A percentile compares a stretch with the other conserved stretches of the same genome.
Evolutionary conservation across 2,888 invertebrate genomes (phyloP).

Genomic region (Anthoptus insignis): DNA sequence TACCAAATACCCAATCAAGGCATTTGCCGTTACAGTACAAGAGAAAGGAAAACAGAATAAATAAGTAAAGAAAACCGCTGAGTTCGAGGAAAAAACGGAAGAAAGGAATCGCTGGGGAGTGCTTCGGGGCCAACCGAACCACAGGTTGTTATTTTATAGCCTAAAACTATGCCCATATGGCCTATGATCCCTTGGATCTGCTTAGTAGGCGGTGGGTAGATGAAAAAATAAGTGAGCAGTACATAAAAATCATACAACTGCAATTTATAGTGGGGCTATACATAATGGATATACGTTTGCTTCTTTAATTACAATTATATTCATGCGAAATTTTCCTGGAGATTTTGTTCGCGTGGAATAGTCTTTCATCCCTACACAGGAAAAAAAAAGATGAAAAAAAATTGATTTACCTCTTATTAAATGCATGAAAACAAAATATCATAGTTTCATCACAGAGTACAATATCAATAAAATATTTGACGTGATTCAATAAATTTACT

Average conservation of each 20-base stretch:
- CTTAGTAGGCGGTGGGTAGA: conserved; percentile 10
- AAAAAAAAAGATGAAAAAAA: too few species aligned
- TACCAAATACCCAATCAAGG: conserved; percentile 30
- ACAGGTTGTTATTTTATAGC: conserved; percentile 32
- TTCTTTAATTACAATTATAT: too few species aligned
- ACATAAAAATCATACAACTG: background rate
- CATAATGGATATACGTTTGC: too few species aligned
- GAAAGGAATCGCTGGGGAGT: conserved; percentile 22
- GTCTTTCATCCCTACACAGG: too few species aligned
- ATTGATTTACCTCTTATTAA: too few species aligned
- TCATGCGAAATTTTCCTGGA: too few species aligned
- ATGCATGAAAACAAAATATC: too few species aligned
- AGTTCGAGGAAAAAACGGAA: conserved; percentile 13
- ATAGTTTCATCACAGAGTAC: too few species aligned
- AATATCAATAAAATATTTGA: too few species aligned
- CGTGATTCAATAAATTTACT: background rate
- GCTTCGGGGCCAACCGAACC: conserved; percentile 19
- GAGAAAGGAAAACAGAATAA: conserved; percentile 28
- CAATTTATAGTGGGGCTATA: too few species aligned
- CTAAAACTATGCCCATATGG: conserved; percentile 33
- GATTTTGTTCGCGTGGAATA: too few species aligned
- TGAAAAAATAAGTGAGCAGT: background rate
- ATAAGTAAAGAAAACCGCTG: conserved; percentile 25
- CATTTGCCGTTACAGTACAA: conserved; percentile 21
- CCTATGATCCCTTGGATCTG: conserved; percentile 32